Conservation (phyloP, 1,140 invertebrate genomes). For the Ruditapes philippinarum region DNA sequence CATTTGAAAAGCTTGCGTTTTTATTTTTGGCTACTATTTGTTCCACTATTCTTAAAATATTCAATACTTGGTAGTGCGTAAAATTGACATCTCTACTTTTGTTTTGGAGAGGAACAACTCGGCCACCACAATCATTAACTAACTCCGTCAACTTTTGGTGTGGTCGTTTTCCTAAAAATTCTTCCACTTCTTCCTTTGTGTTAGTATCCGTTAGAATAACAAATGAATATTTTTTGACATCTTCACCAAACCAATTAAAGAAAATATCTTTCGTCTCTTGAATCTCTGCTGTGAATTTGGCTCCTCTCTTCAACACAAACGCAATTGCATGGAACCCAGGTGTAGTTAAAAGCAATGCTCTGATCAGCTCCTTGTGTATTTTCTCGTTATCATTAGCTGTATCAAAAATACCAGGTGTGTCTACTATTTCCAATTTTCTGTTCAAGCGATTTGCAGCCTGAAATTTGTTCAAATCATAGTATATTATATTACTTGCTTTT, state of each 20-base stretch:
- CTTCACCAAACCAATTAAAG: conserved; percentile 36
- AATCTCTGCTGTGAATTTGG: conserved; percentile 21
- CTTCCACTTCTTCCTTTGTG: conserved; percentile 16
- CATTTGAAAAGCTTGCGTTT: background rate
- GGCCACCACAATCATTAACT: background rate
- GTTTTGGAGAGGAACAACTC: background rate
- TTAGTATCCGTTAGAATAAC: conserved; percentile 18
- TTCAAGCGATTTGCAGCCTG: too few relatives aligned
- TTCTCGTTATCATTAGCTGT: background rate
- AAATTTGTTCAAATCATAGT: too few relatives aligned
- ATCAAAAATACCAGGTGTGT: conserved; percentile 56
- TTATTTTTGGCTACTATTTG: background rate
- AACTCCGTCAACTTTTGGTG: background rate
- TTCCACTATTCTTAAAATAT: background rate
- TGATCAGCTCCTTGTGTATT: conserved; percentile 19
- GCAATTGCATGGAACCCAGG: conserved; percentile 56
- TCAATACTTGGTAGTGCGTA: background rate
- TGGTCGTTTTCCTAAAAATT: background rate
- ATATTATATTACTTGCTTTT: too few relatives aligned
- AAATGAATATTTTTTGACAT: conserved; percentile 7
- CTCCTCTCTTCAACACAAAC: background rate
- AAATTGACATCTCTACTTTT: background rate
- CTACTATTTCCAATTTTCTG: conserved; percentile 11
- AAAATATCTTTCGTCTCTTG: conserved; percentile 25
- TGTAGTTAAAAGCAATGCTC: background rate